Evolutionary conservation across 2,888 invertebrate genomes (phyloP).

Genomic region (Cerceris ruficornis): DNA sequence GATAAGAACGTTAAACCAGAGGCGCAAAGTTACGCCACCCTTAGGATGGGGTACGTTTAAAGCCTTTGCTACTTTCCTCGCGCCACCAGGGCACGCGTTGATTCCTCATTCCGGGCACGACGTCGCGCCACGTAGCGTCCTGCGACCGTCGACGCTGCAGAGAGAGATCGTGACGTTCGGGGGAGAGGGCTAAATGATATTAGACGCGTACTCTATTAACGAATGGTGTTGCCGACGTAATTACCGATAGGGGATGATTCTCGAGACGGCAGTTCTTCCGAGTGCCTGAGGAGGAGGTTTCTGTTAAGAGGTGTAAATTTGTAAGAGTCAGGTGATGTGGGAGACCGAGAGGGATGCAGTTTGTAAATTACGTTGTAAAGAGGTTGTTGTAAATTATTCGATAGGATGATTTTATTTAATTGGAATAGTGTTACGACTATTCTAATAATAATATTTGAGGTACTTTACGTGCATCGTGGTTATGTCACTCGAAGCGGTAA

Average conservation of each 20-base stretch:
- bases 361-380: no score
- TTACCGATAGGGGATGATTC: constrained; percentile 33
- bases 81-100: background rate
- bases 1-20: constrained; percentile 63
- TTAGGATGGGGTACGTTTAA: constrained; percentile 19
- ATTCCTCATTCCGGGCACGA: constrained; percentile 22
- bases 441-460: no score
- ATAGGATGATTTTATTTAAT: no score
- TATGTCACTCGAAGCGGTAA: no score
- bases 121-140: constrained; percentile 8
- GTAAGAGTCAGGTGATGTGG: background rate
- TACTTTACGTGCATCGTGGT: no score
- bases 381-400: no score
- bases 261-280: constrained; percentile 13
- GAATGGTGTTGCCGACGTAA: background rate
- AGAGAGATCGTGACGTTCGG: constrained; percentile 16
- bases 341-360: no score
- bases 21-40: constrained; percentile 35
- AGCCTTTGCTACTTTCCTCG: constrained; percentile 20
- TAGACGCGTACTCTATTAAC: constrained; percentile 42
- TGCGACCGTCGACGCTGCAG: constrained; percentile 7
- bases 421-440: no score
- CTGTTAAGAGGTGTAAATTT: background rate
- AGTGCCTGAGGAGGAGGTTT: background rate
- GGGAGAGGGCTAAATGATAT: constrained; percentile 32